Evolutionary conservation across 2,797 vertebrate species (phyloP).

Genomic region (Steatocranus sp.): DNA sequence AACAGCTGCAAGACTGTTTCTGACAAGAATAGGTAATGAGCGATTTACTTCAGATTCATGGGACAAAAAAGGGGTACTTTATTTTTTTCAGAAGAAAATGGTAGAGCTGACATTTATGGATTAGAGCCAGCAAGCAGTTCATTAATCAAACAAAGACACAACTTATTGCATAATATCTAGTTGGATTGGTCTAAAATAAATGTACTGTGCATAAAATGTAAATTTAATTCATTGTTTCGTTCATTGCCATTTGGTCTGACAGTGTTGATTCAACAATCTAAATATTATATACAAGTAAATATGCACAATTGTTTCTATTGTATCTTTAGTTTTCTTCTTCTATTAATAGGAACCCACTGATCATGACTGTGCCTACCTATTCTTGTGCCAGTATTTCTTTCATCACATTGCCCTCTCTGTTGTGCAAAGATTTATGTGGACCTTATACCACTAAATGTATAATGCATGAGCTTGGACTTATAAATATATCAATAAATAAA

Average conservation of each 20-base stretch:
- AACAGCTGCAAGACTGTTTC: background rate
- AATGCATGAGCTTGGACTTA: constrained; percentile 47
- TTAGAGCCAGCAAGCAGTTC: background rate
- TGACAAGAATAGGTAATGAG: background rate
- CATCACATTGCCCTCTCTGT: constrained; percentile 10
- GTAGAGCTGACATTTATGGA: background rate
- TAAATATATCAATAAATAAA: constrained; percentile 67
- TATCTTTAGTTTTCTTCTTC: background rate
- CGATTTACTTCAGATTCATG: background rate
- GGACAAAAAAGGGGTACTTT: background rate
- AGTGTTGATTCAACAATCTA: background rate
- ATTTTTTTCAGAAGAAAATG: background rate
- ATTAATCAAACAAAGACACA: constrained; percentile 5
- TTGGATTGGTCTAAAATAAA: background rate
- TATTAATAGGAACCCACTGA: constrained; percentile 6
- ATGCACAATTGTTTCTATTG: background rate
- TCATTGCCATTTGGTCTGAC: background rate
- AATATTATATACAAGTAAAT: background rate
- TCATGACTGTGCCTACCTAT: background rate
- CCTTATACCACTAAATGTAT: constrained; percentile 39
- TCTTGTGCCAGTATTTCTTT: background rate
- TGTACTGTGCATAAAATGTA: background rate
- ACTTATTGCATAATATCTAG: background rate
- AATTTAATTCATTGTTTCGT: background rate
- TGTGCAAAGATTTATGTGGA: constrained; percentile 52